Base-by-base conservation (phyloP, 2,888 invertebrate genomes). In the Portevinia maculata region DNA sequence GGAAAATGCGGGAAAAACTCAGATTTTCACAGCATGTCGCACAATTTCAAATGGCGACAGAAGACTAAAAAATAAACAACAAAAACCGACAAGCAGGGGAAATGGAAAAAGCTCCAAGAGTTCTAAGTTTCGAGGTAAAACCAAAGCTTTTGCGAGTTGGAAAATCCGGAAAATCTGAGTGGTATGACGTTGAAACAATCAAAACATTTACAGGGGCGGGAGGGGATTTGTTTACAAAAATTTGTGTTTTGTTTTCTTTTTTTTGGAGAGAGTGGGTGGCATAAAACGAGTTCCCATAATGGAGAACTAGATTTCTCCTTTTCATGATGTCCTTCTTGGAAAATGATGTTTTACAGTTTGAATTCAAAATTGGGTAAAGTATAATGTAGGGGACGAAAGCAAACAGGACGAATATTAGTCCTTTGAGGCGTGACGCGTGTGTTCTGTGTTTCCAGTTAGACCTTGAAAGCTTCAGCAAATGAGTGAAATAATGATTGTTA, bases 11-110 rank as follows among this genome's bases (percentile, higher is more conserved):
- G 17, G 2, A 50, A 46, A 46, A 53, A 75, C n/a, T 46, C 34
- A 39, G 11, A 28, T 64, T 69, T 53, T 76, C 65, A 70, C 53
- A 83, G 52, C 65, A 78, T 76, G 76, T 79, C 83, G 67, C 70
- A 60, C 73, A 71, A 76, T 64, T 73, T 83, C 83, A 78, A 73
- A 71, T 46, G 59, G 60, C 71, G 71, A 62, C 81, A 70, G 71
- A 59, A 78, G 76, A 83, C 81, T 78, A 83, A 78, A 52, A 57
- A 65, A 83, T 30, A 83, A 60, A 69, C 62, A 79, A 79, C 69
- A 79, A 79, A 79, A 74, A 8, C 44, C 30, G 41, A 59, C 17
- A 11, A 52, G 13, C 53, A 55, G 57, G 41, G 59, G 70, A 70
- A 70, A 70, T 13, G 52, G 5, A 11, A 55, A 50, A 67, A 67